Percentiles rank a stretch among this genome's conserved stretches.
These are phyloP conservation scores for Eremobia ochroleuca DNA, from an alignment of 2,888 invertebrate genomes.

Conservation along the genomic window DNA sequence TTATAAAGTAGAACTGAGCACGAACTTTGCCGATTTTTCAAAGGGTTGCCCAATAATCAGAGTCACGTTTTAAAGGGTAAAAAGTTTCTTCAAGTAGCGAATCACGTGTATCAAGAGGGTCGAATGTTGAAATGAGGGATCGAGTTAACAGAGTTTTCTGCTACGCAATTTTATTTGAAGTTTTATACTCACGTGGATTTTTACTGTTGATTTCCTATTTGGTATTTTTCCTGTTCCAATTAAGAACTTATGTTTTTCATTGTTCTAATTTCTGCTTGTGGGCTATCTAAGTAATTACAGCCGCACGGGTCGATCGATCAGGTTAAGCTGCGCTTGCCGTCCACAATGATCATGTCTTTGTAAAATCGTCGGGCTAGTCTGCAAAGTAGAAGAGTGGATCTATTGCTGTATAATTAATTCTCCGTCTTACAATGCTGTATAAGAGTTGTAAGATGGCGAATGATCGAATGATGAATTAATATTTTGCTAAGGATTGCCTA, in stretches of 20 bases:
- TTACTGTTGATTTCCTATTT: not conserved
- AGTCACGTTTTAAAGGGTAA: conserved; percentile 50
- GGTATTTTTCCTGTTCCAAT: not conserved
- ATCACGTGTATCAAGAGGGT: conserved; percentile 54
- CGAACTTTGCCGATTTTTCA: conserved; percentile 3
- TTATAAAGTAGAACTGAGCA: not conserved
- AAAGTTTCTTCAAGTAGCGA: conserved; percentile 19
- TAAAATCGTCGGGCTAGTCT: too few species aligned
- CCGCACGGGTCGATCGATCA: too few species aligned
- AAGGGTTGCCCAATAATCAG: not conserved
- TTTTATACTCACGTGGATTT: conserved; percentile 24
- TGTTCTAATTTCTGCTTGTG: not conserved
- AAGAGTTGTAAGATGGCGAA: too few species aligned
- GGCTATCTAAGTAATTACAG: too few species aligned
- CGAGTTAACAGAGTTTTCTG: not conserved
- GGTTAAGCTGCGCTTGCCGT: too few species aligned
- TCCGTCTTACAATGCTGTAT: too few species aligned
- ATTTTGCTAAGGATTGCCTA: too few species aligned
- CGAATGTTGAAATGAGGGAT: conserved; percentile 10
- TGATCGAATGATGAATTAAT: too few species aligned
- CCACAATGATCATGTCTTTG: too few species aligned
- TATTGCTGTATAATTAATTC: too few species aligned
- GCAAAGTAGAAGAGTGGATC: too few species aligned
- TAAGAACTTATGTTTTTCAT: not conserved
- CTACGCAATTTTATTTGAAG: conserved; percentile 21